Evolutionary conservation across 2,797 vertebrate genomes (phyloP).

Genomic region (Micromesistius poutassou): DNA sequence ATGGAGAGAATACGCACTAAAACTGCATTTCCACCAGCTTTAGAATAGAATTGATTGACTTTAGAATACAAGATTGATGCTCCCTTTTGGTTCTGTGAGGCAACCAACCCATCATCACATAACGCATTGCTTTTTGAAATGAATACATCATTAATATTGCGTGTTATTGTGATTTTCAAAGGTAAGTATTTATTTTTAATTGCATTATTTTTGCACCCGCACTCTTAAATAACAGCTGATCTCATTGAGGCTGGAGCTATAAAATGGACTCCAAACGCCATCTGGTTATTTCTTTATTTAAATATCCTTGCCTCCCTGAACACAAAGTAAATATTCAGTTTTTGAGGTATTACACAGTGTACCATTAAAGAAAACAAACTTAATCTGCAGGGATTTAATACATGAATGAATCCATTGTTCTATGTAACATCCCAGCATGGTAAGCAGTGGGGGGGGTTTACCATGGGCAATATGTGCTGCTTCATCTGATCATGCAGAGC

Average conservation of each 20-base stretch:
- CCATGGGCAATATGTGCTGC: conserved; percentile 50
- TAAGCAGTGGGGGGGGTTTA: conserved; percentile 47
- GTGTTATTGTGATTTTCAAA: not conserved
- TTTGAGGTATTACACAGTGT: not conserved
- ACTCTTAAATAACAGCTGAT: not conserved
- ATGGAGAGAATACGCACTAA: not conserved
- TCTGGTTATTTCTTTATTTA: not conserved
- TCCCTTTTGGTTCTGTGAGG: not conserved
- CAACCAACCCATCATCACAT: not conserved
- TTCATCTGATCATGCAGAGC: conserved; percentile 49
- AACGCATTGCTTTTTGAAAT: not conserved
- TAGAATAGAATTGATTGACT: not conserved
- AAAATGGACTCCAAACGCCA: not conserved
- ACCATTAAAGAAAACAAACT: not conserved
- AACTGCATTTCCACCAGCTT: not conserved
- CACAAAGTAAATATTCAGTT: not conserved
- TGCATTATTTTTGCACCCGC: not conserved
- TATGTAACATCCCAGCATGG: conserved; percentile 43
- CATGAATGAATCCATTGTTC: conserved; percentile 2
- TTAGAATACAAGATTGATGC: not conserved
- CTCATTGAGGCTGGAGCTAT: not conserved
- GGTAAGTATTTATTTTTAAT: conserved; percentile 1
- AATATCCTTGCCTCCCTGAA: not conserved
- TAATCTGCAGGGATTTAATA: not conserved
- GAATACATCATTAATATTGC: not conserved